These are phyloP conservation scores for Podarcis muralis DNA, from an alignment of 2,113 vertebrate species.

Conservation along the genomic window DNA sequence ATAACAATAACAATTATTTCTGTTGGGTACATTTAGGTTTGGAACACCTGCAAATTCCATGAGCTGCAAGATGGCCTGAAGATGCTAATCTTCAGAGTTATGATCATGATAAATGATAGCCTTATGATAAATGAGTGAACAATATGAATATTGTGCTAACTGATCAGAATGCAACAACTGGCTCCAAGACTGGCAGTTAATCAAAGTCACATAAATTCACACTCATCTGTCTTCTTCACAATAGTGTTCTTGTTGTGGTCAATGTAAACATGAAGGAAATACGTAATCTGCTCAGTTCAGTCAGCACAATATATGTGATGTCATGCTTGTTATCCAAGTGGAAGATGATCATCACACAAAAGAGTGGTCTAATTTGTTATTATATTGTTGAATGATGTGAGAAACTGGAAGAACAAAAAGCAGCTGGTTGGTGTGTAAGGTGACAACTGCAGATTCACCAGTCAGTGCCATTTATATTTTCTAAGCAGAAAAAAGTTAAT, in stretches of 20 bases:
- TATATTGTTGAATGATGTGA: slow-evolving; percentile 5
- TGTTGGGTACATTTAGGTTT: background rate
- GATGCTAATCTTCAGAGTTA: slow-evolving; percentile 35
- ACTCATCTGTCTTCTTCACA: background rate
- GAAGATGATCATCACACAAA: background rate
- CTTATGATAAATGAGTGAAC: slow-evolving; percentile 2
- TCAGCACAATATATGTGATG: background rate
- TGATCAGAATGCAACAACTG: background rate
- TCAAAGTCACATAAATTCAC: background rate
- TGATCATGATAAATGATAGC: background rate
- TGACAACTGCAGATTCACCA: slow-evolving; percentile 2
- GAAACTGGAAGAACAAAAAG: background rate
- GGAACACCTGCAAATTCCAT: slow-evolving; percentile 11
- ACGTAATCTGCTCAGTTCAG: background rate
- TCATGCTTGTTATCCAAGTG: background rate
- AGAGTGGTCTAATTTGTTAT: background rate
- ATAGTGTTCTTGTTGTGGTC: background rate
- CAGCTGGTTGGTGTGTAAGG: background rate
- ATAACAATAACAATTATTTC: too few species aligned
- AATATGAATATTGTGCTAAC: background rate
- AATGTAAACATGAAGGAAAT: background rate
- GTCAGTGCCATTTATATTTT: background rate
- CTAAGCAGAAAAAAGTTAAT: background rate
- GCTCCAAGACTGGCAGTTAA: background rate
- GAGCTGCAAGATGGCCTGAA: background rate